Evolutionary conservation across 2,797 vertebrate species (phyloP).

Genomic region (Chelon auratus): DNA sequence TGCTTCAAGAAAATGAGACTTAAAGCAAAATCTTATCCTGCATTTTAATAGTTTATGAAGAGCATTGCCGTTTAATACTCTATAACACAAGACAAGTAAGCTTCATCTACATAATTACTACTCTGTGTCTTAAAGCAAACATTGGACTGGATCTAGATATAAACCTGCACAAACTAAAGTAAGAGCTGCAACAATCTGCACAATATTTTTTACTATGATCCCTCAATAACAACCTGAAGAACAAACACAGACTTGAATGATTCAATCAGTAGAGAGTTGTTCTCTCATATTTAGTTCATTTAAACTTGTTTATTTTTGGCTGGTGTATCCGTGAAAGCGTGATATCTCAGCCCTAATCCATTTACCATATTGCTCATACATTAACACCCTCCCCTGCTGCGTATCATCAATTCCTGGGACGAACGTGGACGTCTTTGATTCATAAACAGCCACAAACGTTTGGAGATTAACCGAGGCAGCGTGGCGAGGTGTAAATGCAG

Average conservation of each 20-base stretch:
- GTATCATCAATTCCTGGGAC: constrained; percentile 26
- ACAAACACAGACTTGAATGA: constrained; percentile 17
- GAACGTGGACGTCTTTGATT: constrained; percentile 29
- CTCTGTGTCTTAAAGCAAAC: constrained; percentile 1
- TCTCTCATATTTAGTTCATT: constrained; percentile 22
- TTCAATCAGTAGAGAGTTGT: constrained; percentile 30
- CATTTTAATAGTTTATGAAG: too few relatives aligned
- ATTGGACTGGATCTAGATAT: background rate
- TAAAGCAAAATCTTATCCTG: background rate
- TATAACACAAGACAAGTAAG: too few relatives aligned
- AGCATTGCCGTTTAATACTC: too few relatives aligned
- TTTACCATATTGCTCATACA: constrained; percentile 46
- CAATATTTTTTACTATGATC: background rate
- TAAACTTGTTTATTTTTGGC: constrained; percentile 29
- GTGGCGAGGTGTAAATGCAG: constrained; percentile 35
- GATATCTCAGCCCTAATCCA: constrained; percentile 45
- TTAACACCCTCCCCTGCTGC: constrained; percentile 38
- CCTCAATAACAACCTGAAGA: constrained; percentile 13
- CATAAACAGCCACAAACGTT: constrained; percentile 39
- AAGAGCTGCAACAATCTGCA: background rate
- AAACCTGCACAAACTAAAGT: background rate
- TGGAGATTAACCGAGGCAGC: constrained; percentile 45
- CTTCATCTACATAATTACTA: too few relatives aligned
- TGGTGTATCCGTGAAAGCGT: constrained; percentile 3
- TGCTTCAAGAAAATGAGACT: background rate